These are phyloP conservation scores for Philereme transversata DNA, from an alignment of 2,888 invertebrate genomes.

Conservation along the genomic window DNA sequence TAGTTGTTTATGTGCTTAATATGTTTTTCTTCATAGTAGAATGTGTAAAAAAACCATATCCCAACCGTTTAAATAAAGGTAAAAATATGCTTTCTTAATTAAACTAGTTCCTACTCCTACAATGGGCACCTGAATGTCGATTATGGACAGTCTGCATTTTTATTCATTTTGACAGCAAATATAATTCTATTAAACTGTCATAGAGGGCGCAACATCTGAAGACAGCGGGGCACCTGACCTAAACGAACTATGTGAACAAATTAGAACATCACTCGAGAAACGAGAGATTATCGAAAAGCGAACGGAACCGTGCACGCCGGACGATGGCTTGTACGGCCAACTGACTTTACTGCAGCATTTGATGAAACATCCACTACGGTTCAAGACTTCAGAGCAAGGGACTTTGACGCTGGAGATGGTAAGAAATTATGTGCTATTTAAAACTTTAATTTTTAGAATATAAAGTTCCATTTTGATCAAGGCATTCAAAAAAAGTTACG, in stretches of 20 bases:
- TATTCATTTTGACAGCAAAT: too few relatives aligned
- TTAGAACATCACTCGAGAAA: constrained; percentile 89
- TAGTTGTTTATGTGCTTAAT: too few relatives aligned
- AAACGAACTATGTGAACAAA: constrained; percentile 89
- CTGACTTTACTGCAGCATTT: constrained; percentile 94
- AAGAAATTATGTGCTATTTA: constrained; percentile 27
- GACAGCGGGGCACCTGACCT: constrained; percentile 83
- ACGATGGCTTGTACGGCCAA: constrained; percentile 95
- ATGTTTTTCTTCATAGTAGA: too few relatives aligned
- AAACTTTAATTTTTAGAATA: too few relatives aligned
- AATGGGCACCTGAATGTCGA: too few relatives aligned
- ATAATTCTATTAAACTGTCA: neutral
- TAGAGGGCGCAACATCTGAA: constrained; percentile 76
- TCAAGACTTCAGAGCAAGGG: constrained; percentile 91
- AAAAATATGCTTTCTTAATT: too few relatives aligned
- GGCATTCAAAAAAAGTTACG: too few relatives aligned
- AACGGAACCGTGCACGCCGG: constrained; percentile 91
- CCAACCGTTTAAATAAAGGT: too few relatives aligned
- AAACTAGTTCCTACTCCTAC: too few relatives aligned
- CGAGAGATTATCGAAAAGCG: constrained; percentile 93
- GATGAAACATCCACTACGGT: constrained; percentile 94
- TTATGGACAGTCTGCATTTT: too few relatives aligned
- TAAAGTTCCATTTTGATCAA: too few relatives aligned
- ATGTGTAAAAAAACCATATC: too few relatives aligned
- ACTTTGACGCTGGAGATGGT: constrained; percentile 86